Evolutionary conservation across 92 coral and sea anemone genomes (phyloP).

Genomic region (Parazoanthus swiftii): DNA sequence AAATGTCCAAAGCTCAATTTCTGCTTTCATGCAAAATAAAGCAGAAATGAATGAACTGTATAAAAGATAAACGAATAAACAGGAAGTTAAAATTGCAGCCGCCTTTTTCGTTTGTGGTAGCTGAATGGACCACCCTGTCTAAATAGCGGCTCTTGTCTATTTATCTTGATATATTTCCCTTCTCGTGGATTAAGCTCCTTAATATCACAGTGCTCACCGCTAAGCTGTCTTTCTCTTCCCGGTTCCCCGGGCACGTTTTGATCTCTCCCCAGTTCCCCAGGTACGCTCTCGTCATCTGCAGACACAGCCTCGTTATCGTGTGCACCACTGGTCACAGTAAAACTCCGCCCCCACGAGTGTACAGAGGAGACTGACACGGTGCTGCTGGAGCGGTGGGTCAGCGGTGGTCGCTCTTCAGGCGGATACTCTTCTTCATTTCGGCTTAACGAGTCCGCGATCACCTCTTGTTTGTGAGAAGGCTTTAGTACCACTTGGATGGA

Average conservation of each 20-base stretch:
- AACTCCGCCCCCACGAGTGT: conserved; percentile 30
- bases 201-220: background rate
- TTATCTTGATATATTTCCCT: too few relatives aligned
- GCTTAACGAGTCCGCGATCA: background rate
- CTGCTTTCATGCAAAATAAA: too few relatives aligned
- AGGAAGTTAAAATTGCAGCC: too few relatives aligned
- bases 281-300: background rate
- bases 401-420: background rate
- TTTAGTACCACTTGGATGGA: conserved; percentile 65
- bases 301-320: background rate
- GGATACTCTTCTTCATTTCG: background rate
- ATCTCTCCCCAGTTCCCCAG: background rate
- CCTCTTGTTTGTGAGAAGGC: conserved; percentile 32
- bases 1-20: too few relatives aligned
- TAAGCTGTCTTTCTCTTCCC: background rate
- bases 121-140: too few relatives aligned
- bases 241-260: background rate
- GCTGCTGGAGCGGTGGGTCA: conserved; percentile 23
- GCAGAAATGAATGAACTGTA: too few relatives aligned
- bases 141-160: too few relatives aligned
- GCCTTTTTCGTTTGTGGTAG: too few relatives aligned
- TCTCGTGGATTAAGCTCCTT: background rate
- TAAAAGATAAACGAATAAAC: too few relatives aligned
- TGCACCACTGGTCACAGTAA: background rate
- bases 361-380: conserved; percentile 43